Evolutionary conservation across 2,797 vertebrate genomes (phyloP), one percentile per base, ranked within the genome.

Genomic region (Pachyuromys duprasi): DNA sequence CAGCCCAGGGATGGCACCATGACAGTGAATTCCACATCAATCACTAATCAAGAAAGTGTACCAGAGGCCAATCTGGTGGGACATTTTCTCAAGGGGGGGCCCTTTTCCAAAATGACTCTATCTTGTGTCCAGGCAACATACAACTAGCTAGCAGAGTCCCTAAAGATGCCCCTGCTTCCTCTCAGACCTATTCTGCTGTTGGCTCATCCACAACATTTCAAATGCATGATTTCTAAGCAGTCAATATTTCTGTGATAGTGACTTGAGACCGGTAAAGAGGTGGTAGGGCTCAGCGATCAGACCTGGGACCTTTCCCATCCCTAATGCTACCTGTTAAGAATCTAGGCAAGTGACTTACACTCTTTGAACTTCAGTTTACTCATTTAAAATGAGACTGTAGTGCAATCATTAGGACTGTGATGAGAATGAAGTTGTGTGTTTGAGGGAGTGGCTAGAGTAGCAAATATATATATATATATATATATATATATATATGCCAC

Each of bases 371-470:
- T 93, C 49, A 81, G 65, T 45, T 75, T 95, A 67, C 31, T 89
- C 26, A 93, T 89, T 79, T 87, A 83, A 92, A 94, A 84, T 65
- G 80, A 55, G 24, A 72, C 18, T 70, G 62, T 15, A 62, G 45
- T 49, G n/a, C 36, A 79, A 72, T 20, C 31, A 78, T 9, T 72
- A 55, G 65, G 42, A 42, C 20, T 79, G 14, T 55, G 45, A 15
- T 60, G 4, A 91, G 70, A 75, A 78, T 89, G 31, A 81, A 74
- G 75, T 53, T 28, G 8, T 18, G 20, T 9, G 6, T 39, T 18
- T 57, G 3, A 69, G 45, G 24, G 17, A 49, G n/a, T n/a, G 39
- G 22, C 33, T 70, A 20, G 5, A 26, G 42, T 33, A 63, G 22
- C 8, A 57, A 17, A 49, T 49, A 49, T 49, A 49, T 49, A 49